phyloP scores from a whole-genome alignment of 1,140 invertebrate genomes.

The Meloidogyne floridensis region DNA sequence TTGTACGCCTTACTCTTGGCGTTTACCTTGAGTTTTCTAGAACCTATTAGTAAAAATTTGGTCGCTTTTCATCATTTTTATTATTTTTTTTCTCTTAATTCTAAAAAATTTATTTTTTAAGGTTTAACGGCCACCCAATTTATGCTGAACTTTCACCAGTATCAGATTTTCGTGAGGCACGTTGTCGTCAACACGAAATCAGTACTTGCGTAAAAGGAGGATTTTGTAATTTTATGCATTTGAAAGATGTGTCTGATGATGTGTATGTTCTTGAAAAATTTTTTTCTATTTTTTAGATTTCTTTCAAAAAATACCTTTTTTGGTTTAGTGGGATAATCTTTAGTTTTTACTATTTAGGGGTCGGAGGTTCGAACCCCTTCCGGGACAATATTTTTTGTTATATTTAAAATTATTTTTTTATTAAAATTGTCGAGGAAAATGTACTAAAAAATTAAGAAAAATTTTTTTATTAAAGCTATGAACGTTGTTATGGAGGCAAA shows the following conservation, averaged over 20 bases:
- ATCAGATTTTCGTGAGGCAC: conserved; percentile 92
- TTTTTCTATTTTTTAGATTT: too few relatives aligned
- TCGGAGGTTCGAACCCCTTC: too few relatives aligned
- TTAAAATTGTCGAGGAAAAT: too few relatives aligned
- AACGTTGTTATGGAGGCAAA: conserved; percentile 14
- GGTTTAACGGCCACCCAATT: conserved; percentile 90
- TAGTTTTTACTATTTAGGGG: too few relatives aligned
- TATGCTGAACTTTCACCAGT: conserved; percentile 96
- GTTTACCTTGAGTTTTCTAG: too few relatives aligned
- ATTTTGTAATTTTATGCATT: conserved; percentile 99
- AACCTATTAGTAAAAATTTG: background rate
- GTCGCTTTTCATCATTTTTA: background rate
- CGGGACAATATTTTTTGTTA: too few relatives aligned
- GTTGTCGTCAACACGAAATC: conserved; percentile 98
- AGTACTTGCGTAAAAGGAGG: conserved; percentile 95
- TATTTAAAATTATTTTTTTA: too few relatives aligned
- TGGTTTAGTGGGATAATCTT: too few relatives aligned
- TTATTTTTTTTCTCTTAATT: background rate
- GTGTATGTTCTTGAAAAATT: too few relatives aligned
- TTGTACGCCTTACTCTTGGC: too few relatives aligned
- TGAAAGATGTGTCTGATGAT: conserved; percentile 81
- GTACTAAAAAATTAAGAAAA: background rate
- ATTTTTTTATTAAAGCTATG: conserved; percentile 17
- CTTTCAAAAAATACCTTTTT: too few relatives aligned
- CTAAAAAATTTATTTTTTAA: conserved; percentile 16